Evolutionary conservation across 2,113 vertebrate genomes (phyloP).

Genomic region (Brienomyrus longianalis): DNA sequence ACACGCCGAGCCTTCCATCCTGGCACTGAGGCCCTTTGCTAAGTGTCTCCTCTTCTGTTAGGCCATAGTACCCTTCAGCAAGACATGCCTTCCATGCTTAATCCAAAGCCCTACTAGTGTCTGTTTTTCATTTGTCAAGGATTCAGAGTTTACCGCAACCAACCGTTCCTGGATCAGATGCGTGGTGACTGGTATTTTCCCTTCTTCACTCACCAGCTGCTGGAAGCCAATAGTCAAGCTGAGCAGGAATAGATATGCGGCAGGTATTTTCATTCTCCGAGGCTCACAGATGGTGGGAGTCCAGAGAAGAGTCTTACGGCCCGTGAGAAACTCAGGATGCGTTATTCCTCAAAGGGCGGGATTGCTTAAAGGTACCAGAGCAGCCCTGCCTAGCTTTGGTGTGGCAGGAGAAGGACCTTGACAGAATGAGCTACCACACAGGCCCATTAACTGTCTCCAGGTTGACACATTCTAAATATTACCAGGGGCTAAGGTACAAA

Average conservation of each 20-base stretch:
- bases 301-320: neutral
- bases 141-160: constrained; percentile 24
- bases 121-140: constrained; percentile 34
- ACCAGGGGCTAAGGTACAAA: neutral
- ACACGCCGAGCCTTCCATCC: constrained; percentile 23
- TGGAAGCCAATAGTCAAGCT: neutral
- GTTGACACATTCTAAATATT: too few species aligned
- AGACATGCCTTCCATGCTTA: constrained; percentile 15
- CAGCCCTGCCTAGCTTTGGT: neutral
- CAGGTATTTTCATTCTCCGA: neutral
- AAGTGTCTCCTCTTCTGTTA: neutral
- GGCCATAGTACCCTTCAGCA: constrained; percentile 39
- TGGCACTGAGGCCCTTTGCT: too few species aligned
- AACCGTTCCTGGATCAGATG: constrained; percentile 20
- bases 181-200: constrained; percentile 25
- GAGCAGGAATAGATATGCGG: constrained; percentile 7
- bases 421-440: neutral
- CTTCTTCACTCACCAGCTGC: constrained; percentile 17
- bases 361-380: neutral
- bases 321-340: neutral
- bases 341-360: neutral
- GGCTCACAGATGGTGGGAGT: neutral
- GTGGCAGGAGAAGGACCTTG: neutral
- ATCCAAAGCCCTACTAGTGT: constrained; percentile 7
- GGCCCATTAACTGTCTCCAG: neutral